Base-by-base conservation (phyloP, 1,140 invertebrate genomes). In the Drosophila simulans region DNA sequence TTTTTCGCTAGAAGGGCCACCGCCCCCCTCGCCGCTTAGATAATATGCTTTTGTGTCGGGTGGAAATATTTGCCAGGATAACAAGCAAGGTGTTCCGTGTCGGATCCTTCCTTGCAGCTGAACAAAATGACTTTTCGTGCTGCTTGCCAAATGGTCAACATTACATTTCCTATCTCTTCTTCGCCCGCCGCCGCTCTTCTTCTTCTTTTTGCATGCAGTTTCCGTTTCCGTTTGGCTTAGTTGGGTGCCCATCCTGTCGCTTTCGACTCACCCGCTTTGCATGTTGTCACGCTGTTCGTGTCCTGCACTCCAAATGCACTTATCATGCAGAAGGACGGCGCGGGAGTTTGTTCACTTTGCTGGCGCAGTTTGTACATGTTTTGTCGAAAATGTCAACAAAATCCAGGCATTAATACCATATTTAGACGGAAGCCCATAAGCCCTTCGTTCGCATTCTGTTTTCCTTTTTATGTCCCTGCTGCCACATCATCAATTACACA, bases 401-500 rank as follows among this genome's bases (percentile, higher is more conserved):
- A 79, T 77, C 72, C 52, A 69, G 63, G 45, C 59, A 82, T 84
- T 82, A 82, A 78, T 60, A 57, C 49, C 62, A 68, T 66, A 74
- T 56, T 56, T 79, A 62, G 48, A 37, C 31, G 53, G 40, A 43
- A 56, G 58, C 22, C 48, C 49, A 45, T 58, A 35, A 52, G 49
- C 15, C 34, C 37, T 43, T 22, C 31, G 53, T 51, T 27, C 37
- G 53, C 45, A 55, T 49, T 25, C 31, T 57, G 51, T 68, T 66
- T 54, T 42, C 57, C 43, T 76, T 74, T 86, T 82, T 76, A 83
- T 89, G 84, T 83, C 79, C 57, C 58, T 64, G 20, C 78, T 88
- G 84, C 83, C 84, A 88, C 83, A 88, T 88, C 83, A 88, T 88
- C 83, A 88, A 88, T 88, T 88, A 88, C 83, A 88, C 83, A 88